These are phyloP conservation scores for Staurois parvus DNA, from an alignment of 2,797 vertebrate species.

Conservation along the genomic window DNA sequence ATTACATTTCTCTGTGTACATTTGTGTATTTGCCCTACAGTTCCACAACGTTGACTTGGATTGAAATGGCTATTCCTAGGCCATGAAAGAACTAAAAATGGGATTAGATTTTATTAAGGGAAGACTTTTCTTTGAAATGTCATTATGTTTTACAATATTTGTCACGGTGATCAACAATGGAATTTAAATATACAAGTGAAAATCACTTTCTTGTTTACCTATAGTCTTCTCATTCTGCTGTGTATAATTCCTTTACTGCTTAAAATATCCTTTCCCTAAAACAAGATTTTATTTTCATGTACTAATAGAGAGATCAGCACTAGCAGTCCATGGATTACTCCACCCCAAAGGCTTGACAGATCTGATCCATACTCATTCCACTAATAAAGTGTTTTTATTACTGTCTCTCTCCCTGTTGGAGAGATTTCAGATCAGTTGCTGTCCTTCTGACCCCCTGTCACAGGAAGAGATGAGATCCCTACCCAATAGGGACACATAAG, in stretches of 20 bases:
- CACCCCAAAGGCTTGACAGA: no score
- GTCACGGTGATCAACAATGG: neutral
- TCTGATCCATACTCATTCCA: no score
- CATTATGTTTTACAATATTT: neutral
- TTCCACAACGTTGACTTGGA: neutral
- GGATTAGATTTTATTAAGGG: constrained; percentile 17
- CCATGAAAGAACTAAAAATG: constrained; percentile 17
- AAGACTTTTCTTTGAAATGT: neutral
- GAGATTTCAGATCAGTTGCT: no score
- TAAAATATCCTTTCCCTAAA: no score
- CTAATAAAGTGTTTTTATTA: no score
- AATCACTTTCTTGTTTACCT: neutral
- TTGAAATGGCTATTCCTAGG: constrained; percentile 20
- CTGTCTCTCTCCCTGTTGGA: no score
- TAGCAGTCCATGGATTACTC: neutral
- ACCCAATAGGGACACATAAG: no score
- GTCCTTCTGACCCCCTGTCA: no score
- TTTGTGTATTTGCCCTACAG: constrained; percentile 13
- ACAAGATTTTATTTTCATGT: neutral
- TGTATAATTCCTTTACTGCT: neutral
- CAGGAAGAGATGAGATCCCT: no score
- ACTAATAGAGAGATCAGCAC: neutral
- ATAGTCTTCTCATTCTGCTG: neutral
- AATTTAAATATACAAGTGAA: neutral
- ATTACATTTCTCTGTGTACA: neutral